phyloP scores from a whole-genome alignment of 2,888 invertebrate genomes.

The Zele albiditarsus region DNA sequence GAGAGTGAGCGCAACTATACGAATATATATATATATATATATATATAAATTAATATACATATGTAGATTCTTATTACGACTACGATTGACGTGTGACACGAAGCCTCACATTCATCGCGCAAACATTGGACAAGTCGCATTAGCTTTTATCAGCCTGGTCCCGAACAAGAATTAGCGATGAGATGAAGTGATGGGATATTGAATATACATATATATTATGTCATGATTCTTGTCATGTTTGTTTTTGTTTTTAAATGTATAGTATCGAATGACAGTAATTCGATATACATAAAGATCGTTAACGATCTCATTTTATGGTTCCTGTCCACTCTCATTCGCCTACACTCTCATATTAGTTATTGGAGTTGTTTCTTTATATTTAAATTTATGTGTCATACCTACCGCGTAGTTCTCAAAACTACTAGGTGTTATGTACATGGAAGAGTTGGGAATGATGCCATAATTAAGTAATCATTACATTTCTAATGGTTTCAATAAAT shows the following conservation, averaged over 20 bases:
- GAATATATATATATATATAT: neutral
- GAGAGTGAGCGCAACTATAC: constrained; percentile 7
- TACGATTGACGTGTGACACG: constrained; percentile 10
- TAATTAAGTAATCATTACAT: too few relatives aligned
- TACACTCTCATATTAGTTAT: too few relatives aligned
- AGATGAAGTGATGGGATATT: neutral
- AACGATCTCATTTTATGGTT: constrained; percentile 14
- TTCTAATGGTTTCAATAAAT: too few relatives aligned
- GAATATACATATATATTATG: too few relatives aligned
- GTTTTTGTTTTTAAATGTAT: neutral
- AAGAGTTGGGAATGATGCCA: too few relatives aligned
- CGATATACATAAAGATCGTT: constrained; percentile 18
- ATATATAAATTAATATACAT: neutral
- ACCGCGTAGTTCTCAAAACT: constrained; percentile 21
- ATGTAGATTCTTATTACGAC: neutral
- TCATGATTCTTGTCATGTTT: constrained; percentile 11
- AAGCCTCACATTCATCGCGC: neutral
- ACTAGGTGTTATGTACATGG: too few relatives aligned
- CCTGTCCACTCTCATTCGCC: neutral
- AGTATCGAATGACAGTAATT: constrained; percentile 7
- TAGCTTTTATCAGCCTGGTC: constrained; percentile 18
- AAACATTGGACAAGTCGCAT: neutral
- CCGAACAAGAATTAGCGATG: constrained; percentile 11
- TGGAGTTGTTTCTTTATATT: neutral
- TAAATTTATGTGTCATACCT: neutral